These are phyloP conservation scores for Polypedilum pembai DNA, from an alignment of 1,140 invertebrate genomes.

Conservation along the genomic window DNA sequence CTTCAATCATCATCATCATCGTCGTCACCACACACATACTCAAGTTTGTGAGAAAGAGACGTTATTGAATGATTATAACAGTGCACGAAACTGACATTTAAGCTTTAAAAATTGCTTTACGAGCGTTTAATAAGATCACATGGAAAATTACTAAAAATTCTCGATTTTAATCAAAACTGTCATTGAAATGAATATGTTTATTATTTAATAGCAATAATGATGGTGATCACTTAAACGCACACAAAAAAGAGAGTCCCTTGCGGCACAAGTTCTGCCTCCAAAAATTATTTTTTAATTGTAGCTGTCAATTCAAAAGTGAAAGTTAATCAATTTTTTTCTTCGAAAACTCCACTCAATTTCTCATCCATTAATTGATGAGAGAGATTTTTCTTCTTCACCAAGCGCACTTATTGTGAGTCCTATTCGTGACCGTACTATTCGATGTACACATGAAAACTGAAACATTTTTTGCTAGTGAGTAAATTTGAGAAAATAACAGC, in stretches of 20 bases:
- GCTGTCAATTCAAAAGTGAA: not conserved
- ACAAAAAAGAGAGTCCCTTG: too few species aligned
- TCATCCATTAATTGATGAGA: not conserved
- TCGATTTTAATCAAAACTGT: too few species aligned
- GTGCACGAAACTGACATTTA: slow-evolving; percentile 7
- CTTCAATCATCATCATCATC: not conserved
- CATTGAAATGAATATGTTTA: too few species aligned
- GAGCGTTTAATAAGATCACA: too few species aligned
- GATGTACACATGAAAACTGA: slow-evolving; percentile 7
- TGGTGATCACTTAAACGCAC: too few species aligned
- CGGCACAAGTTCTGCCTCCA: not conserved
- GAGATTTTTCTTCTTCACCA: not conserved
- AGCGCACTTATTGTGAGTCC: not conserved
- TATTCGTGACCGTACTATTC: not conserved
- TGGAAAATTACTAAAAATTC: too few species aligned
- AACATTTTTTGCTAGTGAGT: not conserved
- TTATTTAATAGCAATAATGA: too few species aligned
- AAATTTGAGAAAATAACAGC: slow-evolving; percentile 7
- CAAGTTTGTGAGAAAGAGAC: not conserved
- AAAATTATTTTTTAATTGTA: not conserved
- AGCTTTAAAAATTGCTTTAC: too few species aligned
- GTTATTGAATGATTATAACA: too few species aligned
- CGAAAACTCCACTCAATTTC: not conserved
- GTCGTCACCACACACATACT: not conserved
- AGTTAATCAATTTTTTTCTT: not conserved